These are phyloP conservation scores for Arothron firmamentum DNA, from an alignment of 2,113 vertebrate genomes.

Conservation along the genomic window DNA sequence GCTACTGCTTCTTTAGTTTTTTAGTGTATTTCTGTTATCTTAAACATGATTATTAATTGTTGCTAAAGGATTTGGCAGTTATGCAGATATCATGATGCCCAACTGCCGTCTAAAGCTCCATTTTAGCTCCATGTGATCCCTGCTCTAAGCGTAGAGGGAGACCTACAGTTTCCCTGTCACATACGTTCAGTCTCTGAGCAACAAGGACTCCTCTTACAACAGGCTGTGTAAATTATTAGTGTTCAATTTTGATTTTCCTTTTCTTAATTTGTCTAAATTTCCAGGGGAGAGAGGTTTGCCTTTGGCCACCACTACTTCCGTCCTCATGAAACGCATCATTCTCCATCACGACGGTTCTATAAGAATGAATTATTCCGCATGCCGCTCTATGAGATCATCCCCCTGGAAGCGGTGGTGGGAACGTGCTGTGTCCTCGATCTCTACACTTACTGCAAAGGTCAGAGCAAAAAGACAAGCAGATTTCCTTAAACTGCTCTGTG, in stretches of 20 bases:
- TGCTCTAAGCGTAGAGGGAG: no score
- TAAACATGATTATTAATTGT: no score
- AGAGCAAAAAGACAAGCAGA: constrained; percentile 16
- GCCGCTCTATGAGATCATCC: constrained; percentile 96
- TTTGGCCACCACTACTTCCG: constrained; percentile 99
- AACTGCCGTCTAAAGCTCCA: no score
- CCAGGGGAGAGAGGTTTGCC: constrained; percentile 92
- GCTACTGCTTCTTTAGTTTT: background rate
- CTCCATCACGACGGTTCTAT: constrained; percentile 94
- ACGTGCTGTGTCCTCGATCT: constrained; percentile 95
- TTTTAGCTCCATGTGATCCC: no score
- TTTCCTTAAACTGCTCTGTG: background rate
- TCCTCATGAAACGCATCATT: constrained; percentile 96
- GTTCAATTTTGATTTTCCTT: no score
- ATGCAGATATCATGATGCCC: no score
- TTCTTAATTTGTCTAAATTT: background rate
- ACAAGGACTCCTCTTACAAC: no score
- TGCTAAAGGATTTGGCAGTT: no score
- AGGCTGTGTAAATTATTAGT: no score
- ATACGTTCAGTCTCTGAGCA: no score
- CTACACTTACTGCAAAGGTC: constrained; percentile 98
- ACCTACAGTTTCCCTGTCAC: no score
- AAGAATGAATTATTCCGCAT: constrained; percentile 97
- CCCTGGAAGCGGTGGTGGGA: constrained; percentile 93
- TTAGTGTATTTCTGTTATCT: no score